Base-by-base conservation (phyloP, 2,888 invertebrate species). In the Phymatocera aterrima region DNA sequence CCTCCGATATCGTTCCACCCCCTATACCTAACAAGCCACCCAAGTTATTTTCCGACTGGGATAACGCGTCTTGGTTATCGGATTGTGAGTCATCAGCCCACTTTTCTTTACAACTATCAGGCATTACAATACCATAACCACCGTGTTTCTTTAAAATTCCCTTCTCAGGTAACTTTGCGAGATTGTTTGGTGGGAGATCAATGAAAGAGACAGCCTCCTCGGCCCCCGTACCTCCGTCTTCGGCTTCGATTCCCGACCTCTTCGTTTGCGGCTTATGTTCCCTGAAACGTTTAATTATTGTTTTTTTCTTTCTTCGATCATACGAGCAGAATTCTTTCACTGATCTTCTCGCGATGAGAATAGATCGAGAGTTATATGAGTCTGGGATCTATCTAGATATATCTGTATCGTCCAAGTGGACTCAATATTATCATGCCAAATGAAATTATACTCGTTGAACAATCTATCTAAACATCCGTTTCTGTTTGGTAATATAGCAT, bases 71-170 rank as follows among this genome's bases (percentile, higher is more conserved):
- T 83, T 94, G 92, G 89, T 94, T 94, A 88, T 95, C 94, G 60
- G 94, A 94, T 89, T 95, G 95, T 68, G 94, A 94, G 88, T 94
- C 94, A 79, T 95, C 94, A 15, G 93, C 94, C 96, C 95, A 96
- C 88, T 94, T 94, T 86, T 95, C 95, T 89, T 95, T 85, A 95
- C 95, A 85, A 92, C 85, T 88, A 89, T 87, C 92, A 84, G 92
- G 92, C 85, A 94, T 93, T 85, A 95, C 94, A 84, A 95, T 94
- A 85, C 96, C 95, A 85, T 96, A 96, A 86, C 93, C 94, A 90
- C 93, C 94, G 86, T 95, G 94, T 92, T 97, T 97, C 93, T 97
- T 97, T 88, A 97, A 93, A 90, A 97, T 97, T 80, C 97, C 97
- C 92, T 97, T 97, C 92, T 97, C 97, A 85, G 96, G 96, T 84